Percentiles rank a stretch among this genome's conserved stretches.
phyloP scores from a whole-genome alignment of 1,140 invertebrate species.

The Drosophila suzukii region DNA sequence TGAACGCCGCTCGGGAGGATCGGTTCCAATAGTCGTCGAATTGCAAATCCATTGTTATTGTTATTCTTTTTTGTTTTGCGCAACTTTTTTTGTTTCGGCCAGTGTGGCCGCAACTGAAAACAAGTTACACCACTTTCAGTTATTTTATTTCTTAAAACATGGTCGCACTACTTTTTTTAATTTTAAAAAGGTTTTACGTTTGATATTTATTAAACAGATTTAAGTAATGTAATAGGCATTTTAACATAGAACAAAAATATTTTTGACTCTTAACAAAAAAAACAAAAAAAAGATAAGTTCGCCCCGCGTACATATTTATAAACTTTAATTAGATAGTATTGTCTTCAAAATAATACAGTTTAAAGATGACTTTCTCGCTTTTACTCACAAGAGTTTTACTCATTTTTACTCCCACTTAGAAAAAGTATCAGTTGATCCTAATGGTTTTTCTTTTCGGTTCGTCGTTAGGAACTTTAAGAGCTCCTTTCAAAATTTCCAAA shows the following conservation, averaged over 20 bases:
- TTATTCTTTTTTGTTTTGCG: background rate
- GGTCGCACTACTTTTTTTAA: background rate
- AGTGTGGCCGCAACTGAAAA: slow-evolving; percentile 3
- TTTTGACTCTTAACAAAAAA: too few relatives aligned
- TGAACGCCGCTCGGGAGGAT: slow-evolving; percentile 76
- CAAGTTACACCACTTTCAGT: background rate
- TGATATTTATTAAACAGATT: background rate
- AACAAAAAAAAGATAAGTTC: too few relatives aligned
- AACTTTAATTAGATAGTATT: too few relatives aligned
- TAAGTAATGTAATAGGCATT: background rate
- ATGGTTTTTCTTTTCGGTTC: too few relatives aligned
- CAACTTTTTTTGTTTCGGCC: background rate
- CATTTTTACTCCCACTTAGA: too few relatives aligned
- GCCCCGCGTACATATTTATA: too few relatives aligned
- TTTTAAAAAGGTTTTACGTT: background rate
- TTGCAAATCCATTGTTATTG: slow-evolving; percentile 41
- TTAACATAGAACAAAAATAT: too few relatives aligned
- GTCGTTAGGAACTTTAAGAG: background rate
- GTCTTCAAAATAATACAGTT: too few relatives aligned
- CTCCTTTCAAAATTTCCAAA: background rate
- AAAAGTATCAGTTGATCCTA: too few relatives aligned
- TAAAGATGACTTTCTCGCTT: too few relatives aligned
- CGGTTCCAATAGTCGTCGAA: slow-evolving; percentile 79
- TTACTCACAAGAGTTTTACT: too few relatives aligned
- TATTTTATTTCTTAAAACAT: background rate